These are phyloP conservation scores for Bombyx huttoni DNA, from an alignment of 2,888 invertebrate genomes.

Conservation along the genomic window DNA sequence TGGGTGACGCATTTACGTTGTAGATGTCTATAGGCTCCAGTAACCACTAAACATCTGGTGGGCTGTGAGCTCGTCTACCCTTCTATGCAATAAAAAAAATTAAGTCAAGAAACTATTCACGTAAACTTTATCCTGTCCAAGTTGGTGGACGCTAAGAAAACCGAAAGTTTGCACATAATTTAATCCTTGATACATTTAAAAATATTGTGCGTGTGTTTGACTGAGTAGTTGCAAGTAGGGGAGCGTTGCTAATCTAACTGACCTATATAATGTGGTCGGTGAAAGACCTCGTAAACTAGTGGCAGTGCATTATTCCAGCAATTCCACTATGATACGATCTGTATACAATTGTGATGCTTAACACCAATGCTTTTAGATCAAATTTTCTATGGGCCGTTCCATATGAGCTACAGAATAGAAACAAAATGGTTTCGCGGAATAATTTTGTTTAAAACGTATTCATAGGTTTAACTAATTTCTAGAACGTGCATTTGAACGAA, in stretches of 20 bases:
- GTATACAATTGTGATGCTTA: conserved; percentile 41
- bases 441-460: conserved; percentile 49
- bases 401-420: conserved; percentile 7
- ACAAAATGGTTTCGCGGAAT: conserved; percentile 44
- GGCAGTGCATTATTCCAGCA: conserved; percentile 61
- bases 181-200: not conserved
- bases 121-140: too few relatives aligned
- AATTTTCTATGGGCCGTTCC: conserved; percentile 20
- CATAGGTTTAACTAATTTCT: conserved; percentile 47
- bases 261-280: conserved; percentile 64
- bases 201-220: not conserved
- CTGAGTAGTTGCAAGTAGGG: conserved; percentile 9
- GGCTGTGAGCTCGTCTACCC: too few relatives aligned
- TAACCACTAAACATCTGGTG: too few relatives aligned
- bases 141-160: too few relatives aligned
- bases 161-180: too few relatives aligned
- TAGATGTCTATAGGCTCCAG: too few relatives aligned
- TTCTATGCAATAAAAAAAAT: too few relatives aligned
- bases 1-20: too few relatives aligned
- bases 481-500: conserved; percentile 21
- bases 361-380: conserved; percentile 24
- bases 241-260: conserved; percentile 66
- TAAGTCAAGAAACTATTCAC: too few relatives aligned
- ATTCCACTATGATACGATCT: conserved; percentile 31
- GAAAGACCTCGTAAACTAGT: conserved; percentile 71